phyloP scores from a whole-genome alignment of 2,113 vertebrate genomes.

The Solenodon paradoxus region DNA sequence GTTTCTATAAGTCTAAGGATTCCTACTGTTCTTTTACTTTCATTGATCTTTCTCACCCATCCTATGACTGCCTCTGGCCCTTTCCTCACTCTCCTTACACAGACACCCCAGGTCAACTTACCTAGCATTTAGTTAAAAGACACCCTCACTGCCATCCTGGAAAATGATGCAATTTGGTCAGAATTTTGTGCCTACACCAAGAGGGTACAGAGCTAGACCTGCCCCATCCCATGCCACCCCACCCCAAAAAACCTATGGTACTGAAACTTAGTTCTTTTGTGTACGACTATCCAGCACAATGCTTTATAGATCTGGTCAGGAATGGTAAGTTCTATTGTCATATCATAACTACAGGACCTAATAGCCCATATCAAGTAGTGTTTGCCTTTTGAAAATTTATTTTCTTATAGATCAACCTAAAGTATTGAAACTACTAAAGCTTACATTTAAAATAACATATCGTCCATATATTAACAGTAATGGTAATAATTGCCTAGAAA shows the following conservation, averaged over 20 bases:
- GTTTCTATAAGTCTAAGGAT: background rate
- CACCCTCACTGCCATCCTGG: background rate
- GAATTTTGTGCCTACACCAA: background rate
- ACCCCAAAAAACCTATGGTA: background rate
- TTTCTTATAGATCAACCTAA: constrained; percentile 1
- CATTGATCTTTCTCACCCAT: background rate
- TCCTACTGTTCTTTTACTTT: background rate
- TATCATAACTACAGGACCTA: background rate
- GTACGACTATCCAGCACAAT: background rate
- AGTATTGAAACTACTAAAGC: constrained; percentile 65
- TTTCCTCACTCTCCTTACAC: too few species aligned
- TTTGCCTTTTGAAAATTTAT: background rate
- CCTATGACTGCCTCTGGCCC: background rate
- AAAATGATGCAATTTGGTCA: background rate
- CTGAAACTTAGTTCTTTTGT: background rate
- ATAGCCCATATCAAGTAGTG: background rate
- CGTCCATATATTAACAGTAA: constrained; percentile 95
- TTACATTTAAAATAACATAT: constrained; percentile 94
- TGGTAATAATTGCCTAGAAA: constrained; percentile 93
- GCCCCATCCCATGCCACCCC: too few species aligned
- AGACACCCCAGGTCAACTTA: background rate
- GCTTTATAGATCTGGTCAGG: background rate
- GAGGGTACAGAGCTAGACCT: background rate
- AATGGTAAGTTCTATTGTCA: background rate
- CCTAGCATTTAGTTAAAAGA: background rate